Conservation (phyloP, 2,888 invertebrate species). For the Drosophila monieri region DNA sequence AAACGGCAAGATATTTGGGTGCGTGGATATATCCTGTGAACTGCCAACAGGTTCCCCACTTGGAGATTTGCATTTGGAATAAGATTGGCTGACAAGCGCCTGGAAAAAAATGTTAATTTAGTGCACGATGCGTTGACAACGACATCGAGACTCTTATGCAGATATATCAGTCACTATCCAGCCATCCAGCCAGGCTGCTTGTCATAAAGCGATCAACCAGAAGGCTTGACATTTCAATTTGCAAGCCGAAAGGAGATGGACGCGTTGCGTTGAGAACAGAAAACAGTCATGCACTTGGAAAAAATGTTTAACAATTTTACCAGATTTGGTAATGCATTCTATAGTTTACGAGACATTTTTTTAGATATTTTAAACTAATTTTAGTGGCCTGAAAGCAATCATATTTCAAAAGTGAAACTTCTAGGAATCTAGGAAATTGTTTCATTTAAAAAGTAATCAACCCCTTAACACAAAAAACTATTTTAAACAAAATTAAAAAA, state of each 20-base stretch:
- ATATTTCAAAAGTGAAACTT: too few species aligned
- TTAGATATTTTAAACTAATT: neutral
- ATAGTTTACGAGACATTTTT: neutral
- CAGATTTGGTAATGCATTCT: neutral
- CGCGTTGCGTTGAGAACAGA: constrained; percentile 30
- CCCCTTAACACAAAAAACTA: too few species aligned
- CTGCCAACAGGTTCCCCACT: constrained; percentile 55
- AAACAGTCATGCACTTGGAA: constrained; percentile 12
- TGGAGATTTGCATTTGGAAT: constrained; percentile 71
- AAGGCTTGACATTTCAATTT: constrained; percentile 77
- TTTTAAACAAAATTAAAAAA: neutral
- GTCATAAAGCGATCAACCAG: constrained; percentile 74
- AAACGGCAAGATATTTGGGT: constrained; percentile 29
- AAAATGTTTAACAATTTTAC: neutral
- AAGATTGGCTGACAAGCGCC: constrained; percentile 73
- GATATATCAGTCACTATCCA: constrained; percentile 72
- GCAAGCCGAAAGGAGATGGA: constrained; percentile 58
- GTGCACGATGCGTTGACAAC: constrained; percentile 67
- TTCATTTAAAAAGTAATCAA: too few species aligned
- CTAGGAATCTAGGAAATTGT: too few species aligned
- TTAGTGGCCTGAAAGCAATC: neutral
- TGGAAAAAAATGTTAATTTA: constrained; percentile 73
- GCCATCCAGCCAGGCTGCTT: constrained; percentile 60
- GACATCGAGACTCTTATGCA: constrained; percentile 47
- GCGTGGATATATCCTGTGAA: constrained; percentile 51